Evolutionary conservation across 2,888 invertebrate genomes (phyloP).

Genomic region (Euphydryas editha): DNA sequence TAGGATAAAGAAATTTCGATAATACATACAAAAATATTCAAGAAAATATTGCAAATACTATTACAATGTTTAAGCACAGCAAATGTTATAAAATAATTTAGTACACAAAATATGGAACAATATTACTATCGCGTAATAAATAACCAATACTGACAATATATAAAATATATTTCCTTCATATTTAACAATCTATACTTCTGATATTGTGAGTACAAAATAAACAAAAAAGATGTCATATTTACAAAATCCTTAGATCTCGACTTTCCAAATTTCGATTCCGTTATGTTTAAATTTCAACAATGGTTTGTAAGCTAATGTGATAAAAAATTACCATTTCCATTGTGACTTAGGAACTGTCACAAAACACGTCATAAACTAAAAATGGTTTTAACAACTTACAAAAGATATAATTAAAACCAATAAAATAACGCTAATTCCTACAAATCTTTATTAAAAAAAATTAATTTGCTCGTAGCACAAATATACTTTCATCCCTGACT

Average conservation of each 20-base stretch:
- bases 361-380: conserved; percentile 77
- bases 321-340: conserved; percentile 61
- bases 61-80: conserved; percentile 46
- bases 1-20: conserved; percentile 60
- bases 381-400: conserved; percentile 79
- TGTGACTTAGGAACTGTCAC: conserved; percentile 72
- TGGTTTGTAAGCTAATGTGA: conserved; percentile 59
- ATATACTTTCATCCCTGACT: conserved; percentile 74
- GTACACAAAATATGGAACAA: conserved; percentile 41
- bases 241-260: conserved; percentile 61
- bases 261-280: conserved; percentile 55
- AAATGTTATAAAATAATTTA: conserved; percentile 34
- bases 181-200: conserved; percentile 72
- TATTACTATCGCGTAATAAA: conserved; percentile 47
- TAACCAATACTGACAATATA: conserved; percentile 54
- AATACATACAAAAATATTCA: conserved; percentile 47
- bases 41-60: conserved; percentile 36
- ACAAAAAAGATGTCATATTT: conserved; percentile 65
- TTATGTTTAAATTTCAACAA: conserved; percentile 49
- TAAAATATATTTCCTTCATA: conserved; percentile 68
- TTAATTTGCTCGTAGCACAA: conserved; percentile 81
- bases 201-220: conserved; percentile 68
- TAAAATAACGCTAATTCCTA: conserved; percentile 75
- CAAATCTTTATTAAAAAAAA: conserved; percentile 78
- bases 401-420: conserved; percentile 78